Base-by-base conservation (phyloP, 2,797 vertebrate species). In the Gambelia wislizenii region DNA sequence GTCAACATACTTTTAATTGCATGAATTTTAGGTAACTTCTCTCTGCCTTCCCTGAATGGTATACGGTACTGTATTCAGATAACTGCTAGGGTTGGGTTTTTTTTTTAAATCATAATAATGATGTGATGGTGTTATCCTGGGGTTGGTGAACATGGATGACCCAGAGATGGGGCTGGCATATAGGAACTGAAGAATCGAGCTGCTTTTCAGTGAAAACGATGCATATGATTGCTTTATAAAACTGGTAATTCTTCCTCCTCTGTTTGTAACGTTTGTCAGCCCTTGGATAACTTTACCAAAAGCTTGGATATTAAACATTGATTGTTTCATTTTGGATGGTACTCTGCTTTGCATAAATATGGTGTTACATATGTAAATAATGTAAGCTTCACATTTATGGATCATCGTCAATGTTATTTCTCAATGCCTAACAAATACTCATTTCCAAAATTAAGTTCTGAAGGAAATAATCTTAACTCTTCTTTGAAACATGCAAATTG, bases 341-440 rank as follows among this genome's bases (percentile, higher is more conserved):
- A 89, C 12, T 1, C 25, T 44, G 9, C 79, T 93, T 94, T 92
- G 75, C 84, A 91, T 94, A 83, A 91, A 59, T 93, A 95, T 81
- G 86, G 91, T 88, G 49, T 7, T 91, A n/a, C 42, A 91, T 87
- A 54, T 89, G 83, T 83, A 87, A 91, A 87, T 78, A 87, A 91
- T 81, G 88, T n/a, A 86, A 92, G 84, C 3, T 27, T 44, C 44
- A 88, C 36, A 89, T 89, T 92, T 91, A 91, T 91, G 93, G 92
- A 86, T 86, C 74, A 81, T 87, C 13, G 91, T 79, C 8, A 91
- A 92, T 92, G 86, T 56, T 91, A 72, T 42, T 90, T 92, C 49
- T 92, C 3, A 88, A 88, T 93, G 64, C n/a, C 59, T 91, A 87
- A 93, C 93, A 95, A 92, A 95, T 94, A 96, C 94, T 93, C 49